These are phyloP conservation scores for Rhinopithecus roxellana DNA, from an alignment of 2,113 vertebrate genomes.

Conservation along the genomic window DNA sequence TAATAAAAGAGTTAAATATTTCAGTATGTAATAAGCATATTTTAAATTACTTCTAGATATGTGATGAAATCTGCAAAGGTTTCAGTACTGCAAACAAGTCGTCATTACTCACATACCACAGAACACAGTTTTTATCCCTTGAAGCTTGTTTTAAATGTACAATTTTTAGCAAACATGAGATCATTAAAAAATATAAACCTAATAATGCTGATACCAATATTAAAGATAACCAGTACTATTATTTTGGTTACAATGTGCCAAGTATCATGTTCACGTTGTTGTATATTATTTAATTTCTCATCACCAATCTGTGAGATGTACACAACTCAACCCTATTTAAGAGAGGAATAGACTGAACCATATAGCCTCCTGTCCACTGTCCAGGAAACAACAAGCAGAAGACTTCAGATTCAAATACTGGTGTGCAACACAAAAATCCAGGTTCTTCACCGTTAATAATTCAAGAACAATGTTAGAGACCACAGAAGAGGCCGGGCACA, in stretches of 20 bases:
- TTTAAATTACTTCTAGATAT: neutral
- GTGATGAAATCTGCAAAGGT: neutral
- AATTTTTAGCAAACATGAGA: neutral
- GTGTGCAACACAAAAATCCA: neutral
- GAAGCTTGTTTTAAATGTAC: neutral
- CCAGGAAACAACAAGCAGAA: neutral
- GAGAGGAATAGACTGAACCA: neutral
- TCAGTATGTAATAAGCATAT: too few species aligned
- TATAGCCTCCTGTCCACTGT: neutral
- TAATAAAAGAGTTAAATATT: neutral
- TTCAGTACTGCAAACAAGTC: neutral
- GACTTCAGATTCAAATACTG: neutral
- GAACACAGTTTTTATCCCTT: neutral
- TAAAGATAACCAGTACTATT: neutral
- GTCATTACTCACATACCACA: neutral
- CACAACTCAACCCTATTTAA: neutral
- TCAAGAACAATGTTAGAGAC: neutral
- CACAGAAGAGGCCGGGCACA: neutral
- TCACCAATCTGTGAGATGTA: neutral
- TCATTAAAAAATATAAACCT: neutral
- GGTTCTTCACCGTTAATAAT: neutral
- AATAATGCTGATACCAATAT: neutral
- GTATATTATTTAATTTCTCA: neutral
- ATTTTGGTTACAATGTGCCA: neutral
- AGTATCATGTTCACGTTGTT: neutral